These are phyloP conservation scores for Girardinus metallicus DNA, from an alignment of 2,797 vertebrate species.

Conservation along the genomic window DNA sequence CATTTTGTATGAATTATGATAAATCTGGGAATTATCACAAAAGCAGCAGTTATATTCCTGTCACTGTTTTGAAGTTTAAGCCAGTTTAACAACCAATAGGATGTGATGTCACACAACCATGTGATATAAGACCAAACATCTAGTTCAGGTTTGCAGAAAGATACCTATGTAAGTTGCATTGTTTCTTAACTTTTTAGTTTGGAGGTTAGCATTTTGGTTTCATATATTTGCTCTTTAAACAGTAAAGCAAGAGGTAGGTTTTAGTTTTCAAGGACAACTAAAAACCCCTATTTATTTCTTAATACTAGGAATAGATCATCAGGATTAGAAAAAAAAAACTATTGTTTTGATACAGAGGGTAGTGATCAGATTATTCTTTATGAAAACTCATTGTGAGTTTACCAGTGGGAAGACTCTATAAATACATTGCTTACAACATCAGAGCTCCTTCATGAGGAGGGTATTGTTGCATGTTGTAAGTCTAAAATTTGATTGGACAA, in stretches of 20 bases:
- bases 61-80: not conserved
- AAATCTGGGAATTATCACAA: not conserved
- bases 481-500: not conserved
- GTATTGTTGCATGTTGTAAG: not conserved
- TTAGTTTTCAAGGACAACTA: too few species aligned
- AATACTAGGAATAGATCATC: not conserved
- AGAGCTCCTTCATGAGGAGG: not conserved
- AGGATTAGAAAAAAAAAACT: not conserved
- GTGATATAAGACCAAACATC: not conserved
- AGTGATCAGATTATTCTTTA: not conserved
- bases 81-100: not conserved
- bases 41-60: not conserved
- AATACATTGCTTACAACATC: not conserved
- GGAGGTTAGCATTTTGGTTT: not conserved
- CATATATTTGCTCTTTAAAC: not conserved
- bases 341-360: not conserved
- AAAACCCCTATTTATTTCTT: not conserved
- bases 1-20: constrained; percentile 13
- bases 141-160: not conserved
- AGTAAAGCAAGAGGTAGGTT: not conserved
- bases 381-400: not conserved
- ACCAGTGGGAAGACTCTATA: not conserved
- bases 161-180: not conserved
- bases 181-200: not conserved
- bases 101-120: not conserved